Evolutionary conservation across 2,797 vertebrate species (phyloP).

Genomic region (Pseudochaenichthys georgianus): DNA sequence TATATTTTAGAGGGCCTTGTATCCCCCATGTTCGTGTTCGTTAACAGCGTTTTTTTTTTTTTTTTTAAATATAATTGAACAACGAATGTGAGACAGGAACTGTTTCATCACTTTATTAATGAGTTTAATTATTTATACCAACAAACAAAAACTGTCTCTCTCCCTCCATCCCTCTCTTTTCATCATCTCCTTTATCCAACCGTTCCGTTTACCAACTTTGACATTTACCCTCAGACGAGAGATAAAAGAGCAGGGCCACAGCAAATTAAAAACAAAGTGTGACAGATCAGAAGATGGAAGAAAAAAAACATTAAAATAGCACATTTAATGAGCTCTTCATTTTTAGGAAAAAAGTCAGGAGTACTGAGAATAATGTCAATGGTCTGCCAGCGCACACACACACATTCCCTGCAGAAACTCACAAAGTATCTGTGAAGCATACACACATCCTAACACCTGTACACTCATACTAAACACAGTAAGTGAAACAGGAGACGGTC

Average conservation of each 20-base stretch:
- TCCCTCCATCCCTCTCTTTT: constrained; percentile 81
- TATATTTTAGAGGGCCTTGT: no score
- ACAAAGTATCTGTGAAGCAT: constrained; percentile 48
- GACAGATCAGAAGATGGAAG: constrained; percentile 46
- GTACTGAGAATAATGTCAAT: constrained; percentile 66
- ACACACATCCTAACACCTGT: constrained; percentile 50
- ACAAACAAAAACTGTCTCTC: constrained; percentile 88
- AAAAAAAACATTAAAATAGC: constrained; percentile 63
- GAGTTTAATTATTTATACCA: constrained; percentile 92
- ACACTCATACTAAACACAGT: constrained; percentile 45
- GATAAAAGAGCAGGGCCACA: constrained; percentile 71
- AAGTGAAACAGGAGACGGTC: constrained; percentile 53
- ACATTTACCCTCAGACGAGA: constrained; percentile 55
- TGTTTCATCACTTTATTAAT: constrained; percentile 90
- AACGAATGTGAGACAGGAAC: constrained; percentile 63
- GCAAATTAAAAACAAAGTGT: constrained; percentile 69
- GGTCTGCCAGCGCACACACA: constrained; percentile 57
- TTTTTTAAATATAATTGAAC: constrained; percentile 37
- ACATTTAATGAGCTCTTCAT: constrained; percentile 69
- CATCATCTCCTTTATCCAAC: constrained; percentile 79
- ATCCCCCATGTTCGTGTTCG: not conserved
- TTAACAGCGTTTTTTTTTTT: not conserved
- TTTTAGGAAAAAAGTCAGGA: constrained; percentile 55
- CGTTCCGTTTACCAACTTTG: constrained; percentile 62
- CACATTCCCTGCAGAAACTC: constrained; percentile 62